Conservation (phyloP, 2,113 vertebrate species). For the Perccottus glenii region DNA sequence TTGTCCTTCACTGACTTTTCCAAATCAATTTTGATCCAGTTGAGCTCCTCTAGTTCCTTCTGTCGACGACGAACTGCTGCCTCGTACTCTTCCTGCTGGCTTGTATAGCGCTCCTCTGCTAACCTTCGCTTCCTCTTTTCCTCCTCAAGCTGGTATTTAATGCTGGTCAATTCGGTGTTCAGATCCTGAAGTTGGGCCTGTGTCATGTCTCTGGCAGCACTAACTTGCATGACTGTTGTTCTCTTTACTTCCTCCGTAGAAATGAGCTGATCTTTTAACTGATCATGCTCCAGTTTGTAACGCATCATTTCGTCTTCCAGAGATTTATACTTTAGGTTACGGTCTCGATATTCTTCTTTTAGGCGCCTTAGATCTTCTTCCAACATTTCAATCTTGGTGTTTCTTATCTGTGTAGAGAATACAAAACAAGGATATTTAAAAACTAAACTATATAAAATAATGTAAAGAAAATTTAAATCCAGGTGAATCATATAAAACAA, state of each 20-base stretch:
- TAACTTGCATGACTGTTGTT: slow-evolving; percentile 82
- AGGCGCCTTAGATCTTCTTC: slow-evolving; percentile 91
- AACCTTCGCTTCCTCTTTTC: slow-evolving; percentile 91
- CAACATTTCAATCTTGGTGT: slow-evolving; percentile 92
- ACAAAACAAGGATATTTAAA: slow-evolving; percentile 6
- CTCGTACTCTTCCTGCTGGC: slow-evolving; percentile 92
- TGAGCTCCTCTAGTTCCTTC: slow-evolving; percentile 90
- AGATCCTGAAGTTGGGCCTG: slow-evolving; percentile 87
- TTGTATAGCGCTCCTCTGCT: slow-evolving; percentile 91
- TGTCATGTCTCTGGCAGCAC: slow-evolving; percentile 83
- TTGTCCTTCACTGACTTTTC: slow-evolving; percentile 96
- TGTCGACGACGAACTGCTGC: slow-evolving; percentile 87
- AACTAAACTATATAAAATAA: no score
- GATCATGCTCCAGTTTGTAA: slow-evolving; percentile 84
- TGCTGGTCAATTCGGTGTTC: slow-evolving; percentile 87
- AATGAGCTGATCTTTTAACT: slow-evolving; percentile 85
- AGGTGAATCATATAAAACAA: no score
- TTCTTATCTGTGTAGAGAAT: slow-evolving; percentile 85
- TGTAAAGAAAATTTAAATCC: no score
- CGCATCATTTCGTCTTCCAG: slow-evolving; percentile 87
- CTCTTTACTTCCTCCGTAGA: slow-evolving; percentile 88
- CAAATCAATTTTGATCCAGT: slow-evolving; percentile 89
- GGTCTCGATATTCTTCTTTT: slow-evolving; percentile 86
- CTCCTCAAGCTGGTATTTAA: slow-evolving; percentile 90
- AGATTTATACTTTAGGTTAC: slow-evolving; percentile 86